Conservation (phyloP, 2,113 vertebrate species). For the Xenus cinereus region DNA sequence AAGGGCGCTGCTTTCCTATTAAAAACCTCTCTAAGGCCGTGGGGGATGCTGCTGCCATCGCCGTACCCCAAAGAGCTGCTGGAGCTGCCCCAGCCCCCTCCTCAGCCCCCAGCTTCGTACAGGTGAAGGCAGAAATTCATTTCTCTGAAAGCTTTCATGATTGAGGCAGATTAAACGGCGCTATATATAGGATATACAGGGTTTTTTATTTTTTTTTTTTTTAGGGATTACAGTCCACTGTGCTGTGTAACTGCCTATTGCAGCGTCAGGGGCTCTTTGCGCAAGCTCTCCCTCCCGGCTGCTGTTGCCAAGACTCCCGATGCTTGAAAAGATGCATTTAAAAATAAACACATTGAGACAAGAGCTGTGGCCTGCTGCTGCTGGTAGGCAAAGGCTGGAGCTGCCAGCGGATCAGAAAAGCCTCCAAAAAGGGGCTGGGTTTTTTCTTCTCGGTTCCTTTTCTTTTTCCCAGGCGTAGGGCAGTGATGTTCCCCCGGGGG, state of each 20-base stretch:
- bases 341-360: conserved; percentile 2
- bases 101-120: background rate
- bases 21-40: background rate
- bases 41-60: rapidly evolving
- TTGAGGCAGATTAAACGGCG: rapidly evolving
- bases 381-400: background rate
- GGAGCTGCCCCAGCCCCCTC: background rate
- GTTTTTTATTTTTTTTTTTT: background rate
- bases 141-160: rapidly evolving
- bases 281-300: background rate
- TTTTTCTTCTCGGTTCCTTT: background rate
- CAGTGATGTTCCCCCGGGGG: background rate
- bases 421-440: background rate
- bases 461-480: background rate
- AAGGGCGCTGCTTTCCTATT: background rate
- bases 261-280: background rate
- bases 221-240: background rate
- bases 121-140: background rate
- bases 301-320: conserved; percentile 51
- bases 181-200: background rate
- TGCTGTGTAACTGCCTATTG: background rate
- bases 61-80: background rate
- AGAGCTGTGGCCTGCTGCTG: conserved; percentile 15
- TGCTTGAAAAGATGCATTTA: conserved; percentile 54
- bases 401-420: background rate